Evolutionary conservation across 2,113 vertebrate species (phyloP), one percentile per base, ranked within the genome.

Genomic region (Numenius arquata): DNA sequence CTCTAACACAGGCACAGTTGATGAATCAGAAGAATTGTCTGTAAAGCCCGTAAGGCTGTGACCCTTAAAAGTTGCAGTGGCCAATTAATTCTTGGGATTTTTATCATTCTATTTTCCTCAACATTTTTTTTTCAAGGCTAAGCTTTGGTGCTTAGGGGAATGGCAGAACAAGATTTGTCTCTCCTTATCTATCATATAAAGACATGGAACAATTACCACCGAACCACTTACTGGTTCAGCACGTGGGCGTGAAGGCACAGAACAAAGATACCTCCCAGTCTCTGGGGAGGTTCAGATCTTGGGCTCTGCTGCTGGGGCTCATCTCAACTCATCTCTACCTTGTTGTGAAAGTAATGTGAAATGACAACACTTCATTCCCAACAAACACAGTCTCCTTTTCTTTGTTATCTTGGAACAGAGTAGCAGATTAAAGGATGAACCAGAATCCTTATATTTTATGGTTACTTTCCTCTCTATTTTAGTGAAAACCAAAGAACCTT

Each of bases 1-100:
- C 34, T 85, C 56, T 88, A 56, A 50, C 11, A 27, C 1, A 75
- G 68, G 23, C 7, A 6, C 41, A 22, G 27, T 0, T 81, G 88
- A 77, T 75, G 83, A 95, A 92, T 66, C 66, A 65, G 80, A 96
- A 93, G 74, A 93, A 68, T n/a, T 90, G 22, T 66, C 73, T 87
- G 29, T 48, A 76, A 78, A 78, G 26, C 79, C 74, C 5, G 0
- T 56, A 89, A 82, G 43, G 61, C 65, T 89, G 11, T 81, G 93
- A 88, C 70, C 80, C 88, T 85, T 81, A 50, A 58, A 86, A 94
- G 53, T 29, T 66, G 48, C 52, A 75, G 27, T n/a, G 25, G 38
- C 73, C 34, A 89, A 66, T 89, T 93, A 91, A 81, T 55, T 87
- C n/a, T 48, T 38, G 9, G 29, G 20, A 27, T 71, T 95, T 72